A percentile compares a stretch with the other conserved stretches of the same genome.
Conservation (phyloP, 2,113 vertebrate genomes). For the Arothron firmamentum region DNA sequence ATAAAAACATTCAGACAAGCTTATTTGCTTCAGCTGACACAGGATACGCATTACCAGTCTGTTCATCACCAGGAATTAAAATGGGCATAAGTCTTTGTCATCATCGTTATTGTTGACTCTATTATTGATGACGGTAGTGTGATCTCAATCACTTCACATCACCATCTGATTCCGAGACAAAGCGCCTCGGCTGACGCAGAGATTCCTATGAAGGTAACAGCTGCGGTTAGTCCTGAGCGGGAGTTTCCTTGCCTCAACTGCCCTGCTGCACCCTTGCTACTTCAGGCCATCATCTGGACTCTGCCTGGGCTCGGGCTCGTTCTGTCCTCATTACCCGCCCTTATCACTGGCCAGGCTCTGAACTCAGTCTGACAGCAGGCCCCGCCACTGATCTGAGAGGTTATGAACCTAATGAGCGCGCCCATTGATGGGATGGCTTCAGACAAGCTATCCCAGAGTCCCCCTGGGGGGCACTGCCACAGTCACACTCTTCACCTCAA, state of each 20-base stretch:
- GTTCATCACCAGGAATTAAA: background rate
- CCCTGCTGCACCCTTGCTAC: conserved; percentile 44
- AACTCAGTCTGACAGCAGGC: conserved; percentile 73
- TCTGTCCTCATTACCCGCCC: conserved; percentile 74
- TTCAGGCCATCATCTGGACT: conserved; percentile 59
- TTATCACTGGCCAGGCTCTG: conserved; percentile 72
- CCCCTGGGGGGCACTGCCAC: conserved; percentile 66
- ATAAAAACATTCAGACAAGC: conserved; percentile 17
- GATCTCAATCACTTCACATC: background rate
- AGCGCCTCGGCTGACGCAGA: background rate
- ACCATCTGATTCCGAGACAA: background rate
- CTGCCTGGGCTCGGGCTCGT: conserved; percentile 51
- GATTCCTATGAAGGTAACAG: background rate
- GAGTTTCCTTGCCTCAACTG: conserved; percentile 3
- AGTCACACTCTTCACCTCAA: conserved; percentile 62
- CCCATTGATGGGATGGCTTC: conserved; percentile 73
- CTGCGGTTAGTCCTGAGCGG: conserved; percentile 1
- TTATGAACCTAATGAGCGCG: conserved; percentile 80
- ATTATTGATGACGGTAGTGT: background rate
- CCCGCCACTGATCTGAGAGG: conserved; percentile 70
- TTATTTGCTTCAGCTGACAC: background rate
- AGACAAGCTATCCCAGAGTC: conserved; percentile 71
- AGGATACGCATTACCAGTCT: background rate
- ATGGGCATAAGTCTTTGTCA: background rate
- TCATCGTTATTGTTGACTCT: background rate